These are phyloP conservation scores for Liasis olivaceus DNA, from an alignment of 2,797 vertebrate species.

Conservation along the genomic window DNA sequence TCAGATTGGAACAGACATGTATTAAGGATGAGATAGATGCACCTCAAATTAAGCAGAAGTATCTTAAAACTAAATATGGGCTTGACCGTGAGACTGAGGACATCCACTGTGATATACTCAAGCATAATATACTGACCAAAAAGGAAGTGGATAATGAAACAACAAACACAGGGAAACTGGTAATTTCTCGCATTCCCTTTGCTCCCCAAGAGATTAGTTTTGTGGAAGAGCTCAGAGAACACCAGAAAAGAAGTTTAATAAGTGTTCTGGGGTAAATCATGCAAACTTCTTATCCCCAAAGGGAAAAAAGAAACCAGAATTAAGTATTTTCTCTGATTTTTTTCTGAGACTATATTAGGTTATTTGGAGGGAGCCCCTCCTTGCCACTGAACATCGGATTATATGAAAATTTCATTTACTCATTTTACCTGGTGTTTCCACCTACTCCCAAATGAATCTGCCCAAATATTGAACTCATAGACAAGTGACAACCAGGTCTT, in stretches of 20 bases:
- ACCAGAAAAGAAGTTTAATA: slow-evolving; percentile 34
- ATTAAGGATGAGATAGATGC: slow-evolving; percentile 71
- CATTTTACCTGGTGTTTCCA: neutral
- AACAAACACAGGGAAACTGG: slow-evolving; percentile 44
- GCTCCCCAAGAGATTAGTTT: slow-evolving; percentile 37
- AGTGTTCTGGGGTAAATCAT: neutral
- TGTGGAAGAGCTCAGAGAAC: slow-evolving; percentile 38
- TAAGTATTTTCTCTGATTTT: neutral
- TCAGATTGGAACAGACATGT: slow-evolving; percentile 66
- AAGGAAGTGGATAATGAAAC: slow-evolving; percentile 32
- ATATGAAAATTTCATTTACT: neutral
- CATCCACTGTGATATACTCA: slow-evolving; percentile 51
- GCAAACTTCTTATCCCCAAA: neutral
- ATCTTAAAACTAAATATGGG: slow-evolving; percentile 65
- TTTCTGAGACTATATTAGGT: neutral
- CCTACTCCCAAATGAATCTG: neutral
- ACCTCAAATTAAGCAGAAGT: slow-evolving; percentile 62
- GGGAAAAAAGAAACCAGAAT: neutral
- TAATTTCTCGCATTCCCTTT: slow-evolving; percentile 38
- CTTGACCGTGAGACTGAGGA: slow-evolving; percentile 62
- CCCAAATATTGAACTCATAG: neutral
- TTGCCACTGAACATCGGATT: neutral
- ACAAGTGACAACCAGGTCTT: neutral
- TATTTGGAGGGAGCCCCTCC: neutral
- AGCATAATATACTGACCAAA: slow-evolving; percentile 46